Evolutionary conservation across 2,888 invertebrate genomes (phyloP).

Genomic region (Drosophila fulvimacula): DNA sequence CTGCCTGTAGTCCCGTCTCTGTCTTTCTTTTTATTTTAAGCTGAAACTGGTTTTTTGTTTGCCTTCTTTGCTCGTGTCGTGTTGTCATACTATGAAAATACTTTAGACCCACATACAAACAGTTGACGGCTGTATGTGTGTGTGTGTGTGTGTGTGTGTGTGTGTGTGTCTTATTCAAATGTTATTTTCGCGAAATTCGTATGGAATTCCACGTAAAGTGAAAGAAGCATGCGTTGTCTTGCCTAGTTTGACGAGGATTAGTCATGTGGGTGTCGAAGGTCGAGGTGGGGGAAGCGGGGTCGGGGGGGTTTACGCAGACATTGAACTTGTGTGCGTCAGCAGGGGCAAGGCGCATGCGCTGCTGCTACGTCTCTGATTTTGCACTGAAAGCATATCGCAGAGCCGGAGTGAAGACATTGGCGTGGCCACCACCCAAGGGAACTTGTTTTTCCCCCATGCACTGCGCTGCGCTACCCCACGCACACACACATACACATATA

Average conservation of each 20-base stretch:
- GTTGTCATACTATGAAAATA: slow-evolving; percentile 72
- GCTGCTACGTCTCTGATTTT: slow-evolving; percentile 36
- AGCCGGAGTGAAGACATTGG: slow-evolving; percentile 28
- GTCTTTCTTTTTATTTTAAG: slow-evolving; percentile 73
- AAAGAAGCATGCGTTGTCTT: slow-evolving; percentile 56
- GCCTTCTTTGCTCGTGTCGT: slow-evolving; percentile 56
- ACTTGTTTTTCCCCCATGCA: slow-evolving; percentile 68
- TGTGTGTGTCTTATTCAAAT: slow-evolving; percentile 59
- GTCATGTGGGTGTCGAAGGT: slow-evolving; percentile 34
- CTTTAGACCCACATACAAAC: slow-evolving; percentile 26
- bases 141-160: slow-evolving; percentile 11
- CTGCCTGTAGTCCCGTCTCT: not conserved
- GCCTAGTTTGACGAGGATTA: slow-evolving; percentile 49
- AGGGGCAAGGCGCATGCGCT: slow-evolving; percentile 59
- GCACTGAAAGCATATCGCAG: slow-evolving; percentile 46
- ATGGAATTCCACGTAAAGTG: slow-evolving; percentile 59
- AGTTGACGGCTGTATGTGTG: not conserved
- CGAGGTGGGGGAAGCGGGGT: not conserved
- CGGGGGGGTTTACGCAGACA: slow-evolving; percentile 26
- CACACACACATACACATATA: slow-evolving; percentile 17
- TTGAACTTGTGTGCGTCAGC: slow-evolving; percentile 63
- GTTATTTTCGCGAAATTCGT: slow-evolving; percentile 68
- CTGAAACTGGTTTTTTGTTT: slow-evolving; percentile 73
- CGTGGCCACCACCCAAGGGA: slow-evolving; percentile 67
- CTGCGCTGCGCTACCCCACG: slow-evolving; percentile 48